phyloP scores from a whole-genome alignment of 2,888 invertebrate genomes.

The Eupithecia vulgata region DNA sequence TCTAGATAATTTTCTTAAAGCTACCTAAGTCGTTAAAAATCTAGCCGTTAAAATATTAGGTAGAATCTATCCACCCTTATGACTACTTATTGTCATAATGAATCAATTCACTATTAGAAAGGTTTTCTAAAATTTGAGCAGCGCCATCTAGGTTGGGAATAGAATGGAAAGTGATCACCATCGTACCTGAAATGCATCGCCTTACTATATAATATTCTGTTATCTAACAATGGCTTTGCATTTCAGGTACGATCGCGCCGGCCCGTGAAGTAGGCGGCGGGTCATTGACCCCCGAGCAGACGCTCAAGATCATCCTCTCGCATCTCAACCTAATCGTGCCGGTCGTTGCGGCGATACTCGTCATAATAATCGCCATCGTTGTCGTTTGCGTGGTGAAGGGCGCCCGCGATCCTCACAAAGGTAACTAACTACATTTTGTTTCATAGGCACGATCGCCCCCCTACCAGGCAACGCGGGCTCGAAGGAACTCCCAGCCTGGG shows the following conservation, averaged over 20 bases:
- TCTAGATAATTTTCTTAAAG: background rate
- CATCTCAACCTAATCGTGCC: slow-evolving; percentile 97
- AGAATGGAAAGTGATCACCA: background rate
- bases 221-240: slow-evolving; percentile 68
- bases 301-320: slow-evolving; percentile 93
- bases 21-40: background rate
- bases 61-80: background rate
- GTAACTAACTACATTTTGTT: slow-evolving; percentile 74
- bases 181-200: slow-evolving; percentile 82
- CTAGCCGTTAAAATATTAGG: background rate
- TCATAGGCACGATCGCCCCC: slow-evolving; percentile 91
- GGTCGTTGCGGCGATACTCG: slow-evolving; percentile 94
- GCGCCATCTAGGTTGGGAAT: slow-evolving; percentile 7
- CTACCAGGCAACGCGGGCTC: slow-evolving; percentile 85
- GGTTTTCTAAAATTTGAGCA: background rate
- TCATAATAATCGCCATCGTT: slow-evolving; percentile 96
- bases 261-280: slow-evolving; percentile 88
- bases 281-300: slow-evolving; percentile 90
- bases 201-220: slow-evolving; percentile 46
- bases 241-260: slow-evolving; percentile 98
- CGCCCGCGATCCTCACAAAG: slow-evolving; percentile 93
- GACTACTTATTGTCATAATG: background rate
- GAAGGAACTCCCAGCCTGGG: slow-evolving; percentile 87
- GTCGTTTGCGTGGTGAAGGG: slow-evolving; percentile 96
- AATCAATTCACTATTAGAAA: background rate